Base-by-base conservation (phyloP, 2,888 invertebrate species). In the Phragmatobia fuliginosa region DNA sequence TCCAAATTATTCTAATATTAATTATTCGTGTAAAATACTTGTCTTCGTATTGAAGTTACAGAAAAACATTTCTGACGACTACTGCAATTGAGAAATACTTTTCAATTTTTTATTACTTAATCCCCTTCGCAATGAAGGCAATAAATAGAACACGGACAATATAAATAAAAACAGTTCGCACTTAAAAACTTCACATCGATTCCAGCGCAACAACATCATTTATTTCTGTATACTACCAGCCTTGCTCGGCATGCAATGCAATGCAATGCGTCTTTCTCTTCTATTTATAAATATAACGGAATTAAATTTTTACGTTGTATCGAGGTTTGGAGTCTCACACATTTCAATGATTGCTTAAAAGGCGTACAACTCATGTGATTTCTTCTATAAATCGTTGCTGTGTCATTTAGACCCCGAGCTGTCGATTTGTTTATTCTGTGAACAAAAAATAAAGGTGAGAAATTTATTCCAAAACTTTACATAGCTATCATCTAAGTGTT, bases 211-310 rank as follows among this genome's bases (percentile, higher is more conserved):
- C 28, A 56, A 56, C 38, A 38, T 33, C 16, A 33, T 41, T 38
- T 59, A 21, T 66, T 41, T 66, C 58, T 59, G 56, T 56, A 56
- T 28, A 28, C 56, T 56, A 56, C 56, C 14, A 56, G 56, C 25
- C 28, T 28, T 62, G 66, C 56, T 66, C 32, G 66, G 28, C 66
- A 58, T 38, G 58, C 49, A 58, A 66, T 61, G 58, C 49, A 58
- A 66, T 61, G 56, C 56, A 56, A 56, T 56, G 56, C 56, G 56
- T 56, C 56, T 56, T 56, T 56, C 56, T 56, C 56, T 56, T 56
- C 56, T 56, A 56, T 56, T 56, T 56, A 56, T 28, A 56, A 56
- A 56, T 56, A 56, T 56, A 56, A 56, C 56, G 56, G 56, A 56
- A 56, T 56, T 28, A 16, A 16, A 28, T 56, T 56, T 56, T 56